phyloP scores from a whole-genome alignment of 1,140 invertebrate species.

The Drosophila melanica region DNA sequence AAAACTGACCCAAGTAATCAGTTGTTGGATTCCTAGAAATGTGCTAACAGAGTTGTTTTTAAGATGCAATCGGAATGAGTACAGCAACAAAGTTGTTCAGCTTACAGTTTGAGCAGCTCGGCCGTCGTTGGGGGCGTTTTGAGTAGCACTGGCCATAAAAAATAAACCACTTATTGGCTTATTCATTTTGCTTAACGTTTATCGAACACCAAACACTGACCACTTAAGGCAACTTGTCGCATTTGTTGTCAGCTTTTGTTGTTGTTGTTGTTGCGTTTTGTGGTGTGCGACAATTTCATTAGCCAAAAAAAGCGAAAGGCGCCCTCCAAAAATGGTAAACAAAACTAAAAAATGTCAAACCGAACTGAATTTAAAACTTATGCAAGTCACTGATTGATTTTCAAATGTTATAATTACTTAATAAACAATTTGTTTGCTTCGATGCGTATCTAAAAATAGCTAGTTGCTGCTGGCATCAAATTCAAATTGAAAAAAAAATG shows the following conservation, averaged over 20 bases:
- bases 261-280: slow-evolving; percentile 37
- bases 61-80: slow-evolving; percentile 43
- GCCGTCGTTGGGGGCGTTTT: not conserved
- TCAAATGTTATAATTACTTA: slow-evolving; percentile 71
- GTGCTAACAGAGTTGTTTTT: not conserved
- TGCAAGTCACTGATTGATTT: slow-evolving; percentile 75
- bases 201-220: slow-evolving; percentile 54
- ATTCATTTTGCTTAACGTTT: slow-evolving; percentile 38
- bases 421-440: slow-evolving; percentile 37
- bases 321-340: slow-evolving; percentile 31
- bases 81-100: slow-evolving; percentile 22
- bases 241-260: slow-evolving; percentile 8
- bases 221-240: slow-evolving; percentile 63
- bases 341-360: slow-evolving; percentile 15
- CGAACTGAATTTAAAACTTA: slow-evolving; percentile 49
- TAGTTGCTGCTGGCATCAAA: slow-evolving; percentile 1
- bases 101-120: slow-evolving; percentile 38
- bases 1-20: slow-evolving; percentile 21
- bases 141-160: slow-evolving; percentile 6
- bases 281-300: slow-evolving; percentile 76
- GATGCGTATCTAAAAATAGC: slow-evolving; percentile 14
- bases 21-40: slow-evolving; percentile 22
- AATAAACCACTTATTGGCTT: slow-evolving; percentile 1
- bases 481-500: slow-evolving; percentile 5
- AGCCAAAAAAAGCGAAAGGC: slow-evolving; percentile 74